These are phyloP conservation scores for Peribatodes rhomboidaria DNA, from an alignment of 2,888 invertebrate genomes.

Conservation along the genomic window DNA sequence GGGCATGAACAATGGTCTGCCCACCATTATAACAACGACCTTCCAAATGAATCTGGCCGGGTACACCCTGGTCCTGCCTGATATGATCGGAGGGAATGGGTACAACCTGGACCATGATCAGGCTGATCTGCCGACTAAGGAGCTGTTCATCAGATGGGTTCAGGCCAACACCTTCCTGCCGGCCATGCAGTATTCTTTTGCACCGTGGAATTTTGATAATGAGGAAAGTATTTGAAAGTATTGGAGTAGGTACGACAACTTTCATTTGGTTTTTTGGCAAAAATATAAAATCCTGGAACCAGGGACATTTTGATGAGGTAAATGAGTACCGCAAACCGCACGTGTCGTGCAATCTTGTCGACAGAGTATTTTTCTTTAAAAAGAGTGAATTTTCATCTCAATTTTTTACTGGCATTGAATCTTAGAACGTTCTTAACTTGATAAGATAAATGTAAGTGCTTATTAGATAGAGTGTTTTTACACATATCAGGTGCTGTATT, in stretches of 20 bases:
- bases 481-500: neutral
- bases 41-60: conserved; percentile 89
- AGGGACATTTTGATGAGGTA: no score
- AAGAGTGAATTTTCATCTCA: no score
- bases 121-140: conserved; percentile 84
- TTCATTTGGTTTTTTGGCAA: no score
- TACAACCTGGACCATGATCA: conserved; percentile 80
- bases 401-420: no score
- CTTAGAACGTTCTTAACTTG: no score
- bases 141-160: conserved; percentile 92
- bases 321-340: no score
- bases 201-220: conserved; percentile 92
- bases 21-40: conserved; percentile 90
- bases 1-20: conserved; percentile 90
- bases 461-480: neutral
- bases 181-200: conserved; percentile 91
- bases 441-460: no score
- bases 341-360: no score
- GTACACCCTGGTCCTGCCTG: conserved; percentile 91
- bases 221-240: conserved; percentile 66
- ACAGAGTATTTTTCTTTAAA: no score
- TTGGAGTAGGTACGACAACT: no score
- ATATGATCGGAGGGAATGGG: conserved; percentile 92
- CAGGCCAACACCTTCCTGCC: conserved; percentile 93
- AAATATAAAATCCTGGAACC: no score